Evolutionary conservation across 1,140 invertebrate genomes (phyloP).

Genomic region (Meteorus sp.): DNA sequence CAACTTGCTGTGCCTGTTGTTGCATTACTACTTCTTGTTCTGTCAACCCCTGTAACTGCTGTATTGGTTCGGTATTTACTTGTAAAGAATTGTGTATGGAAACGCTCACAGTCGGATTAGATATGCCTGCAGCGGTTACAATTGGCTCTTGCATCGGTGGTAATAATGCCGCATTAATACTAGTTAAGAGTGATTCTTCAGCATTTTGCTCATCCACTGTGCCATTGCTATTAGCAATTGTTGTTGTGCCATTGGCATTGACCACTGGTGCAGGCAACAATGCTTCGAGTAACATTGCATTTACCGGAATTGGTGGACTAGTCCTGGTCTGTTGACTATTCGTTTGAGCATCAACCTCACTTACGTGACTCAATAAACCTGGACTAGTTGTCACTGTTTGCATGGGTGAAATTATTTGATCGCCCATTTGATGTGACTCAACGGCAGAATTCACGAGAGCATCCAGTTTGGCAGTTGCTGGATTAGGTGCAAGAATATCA

Average conservation of each 20-base stretch:
- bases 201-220: constrained; percentile 47
- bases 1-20: constrained; percentile 53
- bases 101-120: constrained; percentile 37
- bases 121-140: constrained; percentile 32
- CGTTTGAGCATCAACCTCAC: constrained; percentile 39
- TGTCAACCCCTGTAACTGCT: constrained; percentile 38
- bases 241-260: constrained; percentile 32
- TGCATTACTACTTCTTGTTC: constrained; percentile 51
- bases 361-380: constrained; percentile 43
- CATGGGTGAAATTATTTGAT: constrained; percentile 52
- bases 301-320: constrained; percentile 53
- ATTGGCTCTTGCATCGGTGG: constrained; percentile 63
- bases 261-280: constrained; percentile 51
- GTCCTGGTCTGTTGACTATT: constrained; percentile 44
- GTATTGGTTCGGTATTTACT: constrained; percentile 42
- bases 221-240: constrained; percentile 31
- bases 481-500: constrained; percentile 49
- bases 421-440: constrained; percentile 62
- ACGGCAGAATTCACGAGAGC: constrained; percentile 67
- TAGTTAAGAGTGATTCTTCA: constrained; percentile 59
- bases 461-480: constrained; percentile 63
- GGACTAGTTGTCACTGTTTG: constrained; percentile 44
- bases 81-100: constrained; percentile 40
- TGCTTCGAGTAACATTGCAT: constrained; percentile 60
- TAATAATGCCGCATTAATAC: constrained; percentile 51